Percentiles rank a stretch among this genome's conserved stretches.
These are phyloP conservation scores for Corythoichthys haematopterus DNA, from an alignment of 2,113 vertebrate genomes.

Conservation along the genomic window DNA sequence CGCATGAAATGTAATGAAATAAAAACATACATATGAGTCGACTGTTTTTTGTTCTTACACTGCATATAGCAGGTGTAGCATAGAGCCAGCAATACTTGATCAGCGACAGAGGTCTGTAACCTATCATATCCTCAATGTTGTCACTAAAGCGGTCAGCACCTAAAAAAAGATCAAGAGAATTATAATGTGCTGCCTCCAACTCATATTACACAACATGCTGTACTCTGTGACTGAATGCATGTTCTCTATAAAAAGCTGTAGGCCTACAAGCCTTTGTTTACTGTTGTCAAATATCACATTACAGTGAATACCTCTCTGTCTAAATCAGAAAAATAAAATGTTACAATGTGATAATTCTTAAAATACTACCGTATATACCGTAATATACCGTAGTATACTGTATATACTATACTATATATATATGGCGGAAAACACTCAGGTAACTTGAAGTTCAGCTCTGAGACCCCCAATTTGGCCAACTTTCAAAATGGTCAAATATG, in stretches of 20 bases:
- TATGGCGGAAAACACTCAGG: no score
- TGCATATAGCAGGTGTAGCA: constrained; percentile 53
- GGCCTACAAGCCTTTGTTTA: not conserved
- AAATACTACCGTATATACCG: no score
- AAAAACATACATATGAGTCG: not conserved
- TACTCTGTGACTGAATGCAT: not conserved
- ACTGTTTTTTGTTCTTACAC: constrained; percentile 43
- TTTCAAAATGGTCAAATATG: no score
- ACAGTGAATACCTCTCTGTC: not conserved
- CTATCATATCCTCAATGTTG: constrained; percentile 72
- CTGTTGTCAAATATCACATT: not conserved
- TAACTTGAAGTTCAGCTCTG: no score
- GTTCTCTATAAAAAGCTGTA: not conserved
- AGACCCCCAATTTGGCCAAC: no score
- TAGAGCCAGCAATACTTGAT: constrained; percentile 69
- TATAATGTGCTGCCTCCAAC: not conserved
- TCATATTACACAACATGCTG: not conserved
- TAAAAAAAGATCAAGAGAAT: constrained; percentile 20
- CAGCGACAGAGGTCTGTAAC: constrained; percentile 57
- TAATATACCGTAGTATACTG: no score
- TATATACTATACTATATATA: no score
- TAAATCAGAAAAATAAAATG: not conserved
- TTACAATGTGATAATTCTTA: no score
- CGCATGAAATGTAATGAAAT: not conserved
- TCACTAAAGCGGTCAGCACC: constrained; percentile 63